Evolutionary conservation across 2,888 invertebrate genomes (phyloP), one percentile per base, ranked within the genome.

Genomic region (Diplazon laetatorius): DNA sequence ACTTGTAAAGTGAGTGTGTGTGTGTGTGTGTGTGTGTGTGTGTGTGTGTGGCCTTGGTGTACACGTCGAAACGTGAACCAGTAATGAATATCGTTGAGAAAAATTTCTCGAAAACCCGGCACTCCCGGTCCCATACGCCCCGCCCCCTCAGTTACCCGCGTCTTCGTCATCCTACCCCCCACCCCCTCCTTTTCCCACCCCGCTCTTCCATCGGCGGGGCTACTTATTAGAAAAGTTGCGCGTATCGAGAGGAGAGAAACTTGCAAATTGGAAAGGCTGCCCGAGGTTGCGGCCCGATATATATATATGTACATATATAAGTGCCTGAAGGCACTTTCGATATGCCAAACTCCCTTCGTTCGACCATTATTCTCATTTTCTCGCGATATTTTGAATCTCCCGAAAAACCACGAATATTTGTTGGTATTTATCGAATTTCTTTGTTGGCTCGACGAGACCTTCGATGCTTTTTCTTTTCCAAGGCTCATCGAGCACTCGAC

Each of bases 171-270:
- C 14, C 37, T 52, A 20, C 46, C 12, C 62, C 39, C 37, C 25
- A 22, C 63, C 18, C 62, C 22, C 62, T 55, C 44, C 50, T 73
- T 44, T 52, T 52, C 60, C 14, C 39, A 18, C n/a, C 16, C 30
- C 30, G 30, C 30, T 30, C 30, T 55, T 16, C 39, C 50, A 14
- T 25, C 22, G 62, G 66, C 48, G 48, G 76, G 68, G 65, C 70
- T 79, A 83, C 81, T 83, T 83, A 83, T 83, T 83, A 83, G 82
- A 83, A 83, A 82, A 83, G 83, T 83, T 83, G 79, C 81, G 70
- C 66, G 80, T 82, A 80, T 80, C 78, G 78, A 72, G 75, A 62
- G 78, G 69, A 76, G 81, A 81, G 82, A 82, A 83, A 83, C 83
- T 83, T 83, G 83, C 83, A 83, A 83, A 83, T 83, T 83, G 83